Evolutionary conservation across 2,888 invertebrate species (phyloP).

Genomic region (Halictus ligatus): DNA sequence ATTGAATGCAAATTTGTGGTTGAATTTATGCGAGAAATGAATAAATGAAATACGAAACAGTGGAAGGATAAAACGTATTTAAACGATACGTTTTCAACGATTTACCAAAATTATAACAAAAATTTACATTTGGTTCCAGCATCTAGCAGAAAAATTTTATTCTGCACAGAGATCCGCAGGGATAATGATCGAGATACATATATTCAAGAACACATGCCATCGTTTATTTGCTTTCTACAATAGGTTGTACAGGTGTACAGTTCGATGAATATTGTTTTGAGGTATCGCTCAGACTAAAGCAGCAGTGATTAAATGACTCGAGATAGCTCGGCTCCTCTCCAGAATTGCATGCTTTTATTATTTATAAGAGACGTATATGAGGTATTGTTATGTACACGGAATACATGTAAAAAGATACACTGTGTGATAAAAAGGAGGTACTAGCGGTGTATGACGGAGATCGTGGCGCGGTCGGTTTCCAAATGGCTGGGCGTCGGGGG

Average conservation of each 20-base stretch:
- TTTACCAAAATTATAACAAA: too few species aligned
- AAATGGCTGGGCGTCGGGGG: slow-evolving; percentile 65
- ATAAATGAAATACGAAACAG: too few species aligned
- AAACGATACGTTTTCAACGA: too few species aligned
- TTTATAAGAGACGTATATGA: slow-evolving; percentile 68
- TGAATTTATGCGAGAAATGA: too few species aligned
- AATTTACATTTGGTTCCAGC: too few species aligned
- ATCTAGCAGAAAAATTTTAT: too few species aligned
- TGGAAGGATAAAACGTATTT: too few species aligned
- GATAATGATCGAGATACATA: not conserved
- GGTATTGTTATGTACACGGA: slow-evolving; percentile 75
- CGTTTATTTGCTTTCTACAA: not conserved
- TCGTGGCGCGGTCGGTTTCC: slow-evolving; percentile 75
- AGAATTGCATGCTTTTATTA: slow-evolving; percentile 74
- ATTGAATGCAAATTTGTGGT: too few species aligned
- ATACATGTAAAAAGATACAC: slow-evolving; percentile 54
- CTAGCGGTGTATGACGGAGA: slow-evolving; percentile 79
- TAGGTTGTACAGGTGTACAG: not conserved
- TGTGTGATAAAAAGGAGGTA: slow-evolving; percentile 73
- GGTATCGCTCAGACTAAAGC: not conserved
- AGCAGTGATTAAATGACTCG: not conserved
- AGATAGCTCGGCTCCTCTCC: slow-evolving; percentile 32
- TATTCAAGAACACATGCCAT: not conserved
- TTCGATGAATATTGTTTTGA: not conserved
- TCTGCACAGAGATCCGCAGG: too few species aligned